These are phyloP conservation scores for Euspilapteryx auroguttella DNA, from an alignment of 2,888 invertebrate genomes.

Conservation along the genomic window DNA sequence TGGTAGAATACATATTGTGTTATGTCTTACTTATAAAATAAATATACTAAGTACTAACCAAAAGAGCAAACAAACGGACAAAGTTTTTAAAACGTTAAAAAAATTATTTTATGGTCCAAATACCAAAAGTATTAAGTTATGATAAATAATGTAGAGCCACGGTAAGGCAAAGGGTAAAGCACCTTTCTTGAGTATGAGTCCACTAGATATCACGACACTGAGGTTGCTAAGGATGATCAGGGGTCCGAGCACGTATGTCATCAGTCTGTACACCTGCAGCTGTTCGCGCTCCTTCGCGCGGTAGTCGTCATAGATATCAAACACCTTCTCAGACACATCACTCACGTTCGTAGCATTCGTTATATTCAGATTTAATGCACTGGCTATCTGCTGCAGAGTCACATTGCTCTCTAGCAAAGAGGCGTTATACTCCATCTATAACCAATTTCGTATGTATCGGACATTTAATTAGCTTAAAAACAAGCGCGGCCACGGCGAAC, in stretches of 20 bases:
- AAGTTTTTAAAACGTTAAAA: too few species aligned
- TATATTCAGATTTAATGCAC: constrained; percentile 20
- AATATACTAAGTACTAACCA: too few species aligned
- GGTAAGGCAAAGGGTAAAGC: too few species aligned
- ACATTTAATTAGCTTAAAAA: constrained; percentile 15
- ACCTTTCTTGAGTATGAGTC: constrained; percentile 65
- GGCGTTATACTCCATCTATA: neutral
- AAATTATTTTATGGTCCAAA: too few species aligned
- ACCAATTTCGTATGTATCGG: too few species aligned
- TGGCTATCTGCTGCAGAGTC: constrained; percentile 16
- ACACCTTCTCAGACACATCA: constrained; percentile 17
- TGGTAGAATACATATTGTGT: too few species aligned
- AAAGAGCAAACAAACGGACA: too few species aligned
- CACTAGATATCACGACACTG: constrained; percentile 67
- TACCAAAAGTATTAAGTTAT: too few species aligned
- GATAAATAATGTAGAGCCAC: too few species aligned
- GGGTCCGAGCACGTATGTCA: constrained; percentile 57
- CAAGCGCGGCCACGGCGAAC: too few species aligned
- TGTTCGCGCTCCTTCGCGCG: constrained; percentile 31
- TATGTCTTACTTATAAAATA: too few species aligned
- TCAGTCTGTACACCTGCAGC: constrained; percentile 46
- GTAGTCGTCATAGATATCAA: constrained; percentile 33
- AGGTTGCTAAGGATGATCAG: constrained; percentile 62
- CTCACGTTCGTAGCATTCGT: constrained; percentile 22
- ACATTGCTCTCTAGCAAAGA: constrained; percentile 7